phyloP scores from a whole-genome alignment of 92 coral and sea anemone genomes.

The Epizoanthus scotinus region DNA sequence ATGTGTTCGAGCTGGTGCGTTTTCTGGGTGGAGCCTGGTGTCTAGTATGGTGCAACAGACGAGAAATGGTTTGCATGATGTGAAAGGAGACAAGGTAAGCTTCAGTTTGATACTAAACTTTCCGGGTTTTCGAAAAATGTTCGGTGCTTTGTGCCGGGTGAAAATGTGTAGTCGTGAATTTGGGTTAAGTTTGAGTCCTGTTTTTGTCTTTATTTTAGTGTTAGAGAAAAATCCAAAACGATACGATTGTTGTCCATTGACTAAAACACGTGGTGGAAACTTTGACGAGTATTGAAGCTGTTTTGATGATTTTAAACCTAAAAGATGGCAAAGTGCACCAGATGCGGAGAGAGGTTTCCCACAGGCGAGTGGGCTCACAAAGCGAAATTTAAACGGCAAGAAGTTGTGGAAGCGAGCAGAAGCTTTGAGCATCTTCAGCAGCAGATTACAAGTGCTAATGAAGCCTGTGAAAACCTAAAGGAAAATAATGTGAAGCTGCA shows the following conservation, averaged over 20 bases:
- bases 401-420: conserved; percentile 42
- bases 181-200: conserved; percentile 13
- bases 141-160: conserved; percentile 4
- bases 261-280: conserved; percentile 24
- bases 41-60: conserved; percentile 39
- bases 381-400: conserved; percentile 27
- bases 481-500: conserved; percentile 37
- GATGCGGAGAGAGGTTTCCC: conserved; percentile 52
- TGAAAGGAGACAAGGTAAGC: conserved; percentile 39
- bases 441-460: conserved; percentile 24
- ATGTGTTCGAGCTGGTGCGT: conserved; percentile 10
- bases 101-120: conserved; percentile 48
- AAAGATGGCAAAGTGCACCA: conserved; percentile 42
- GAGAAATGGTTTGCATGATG: too few relatives aligned
- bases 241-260: conserved; percentile 33
- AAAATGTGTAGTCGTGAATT: not conserved
- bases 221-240: conserved; percentile 35
- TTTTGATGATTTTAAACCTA: conserved; percentile 44
- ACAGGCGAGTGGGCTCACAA: conserved; percentile 53
- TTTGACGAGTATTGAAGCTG: conserved; percentile 25
- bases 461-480: conserved; percentile 4
- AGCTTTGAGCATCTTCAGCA: conserved; percentile 34
- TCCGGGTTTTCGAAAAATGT: not conserved
- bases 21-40: conserved; percentile 43
- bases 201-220: conserved; percentile 4